Percentiles rank a stretch among this genome's conserved stretches.
These are phyloP conservation scores for Ornithoptera alexandrae DNA, from an alignment of 2,888 invertebrate genomes.

Conservation along the genomic window DNA sequence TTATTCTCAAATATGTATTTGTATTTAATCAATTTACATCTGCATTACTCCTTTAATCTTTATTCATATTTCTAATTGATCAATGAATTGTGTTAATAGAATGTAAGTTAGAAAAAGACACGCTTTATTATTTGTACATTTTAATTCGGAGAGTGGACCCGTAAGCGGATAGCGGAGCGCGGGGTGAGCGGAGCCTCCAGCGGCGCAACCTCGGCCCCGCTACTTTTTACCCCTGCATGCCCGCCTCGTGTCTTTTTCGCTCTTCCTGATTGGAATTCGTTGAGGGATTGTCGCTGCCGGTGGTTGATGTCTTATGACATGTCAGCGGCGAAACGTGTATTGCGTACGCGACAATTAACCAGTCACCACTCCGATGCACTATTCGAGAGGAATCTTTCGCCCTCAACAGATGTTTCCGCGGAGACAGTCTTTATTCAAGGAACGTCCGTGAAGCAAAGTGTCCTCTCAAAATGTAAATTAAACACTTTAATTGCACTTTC, in stretches of 20 bases:
- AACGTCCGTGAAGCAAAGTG: conserved; percentile 66
- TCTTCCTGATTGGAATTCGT: conserved; percentile 77
- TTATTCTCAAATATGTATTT: conserved; percentile 25
- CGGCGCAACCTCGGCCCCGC: conserved; percentile 61
- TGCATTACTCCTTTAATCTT: not conserved
- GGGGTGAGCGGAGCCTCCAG: conserved; percentile 57
- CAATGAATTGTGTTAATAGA: not conserved
- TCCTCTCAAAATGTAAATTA: conserved; percentile 57
- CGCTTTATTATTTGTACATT: conserved; percentile 41
- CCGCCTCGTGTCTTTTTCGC: conserved; percentile 79
- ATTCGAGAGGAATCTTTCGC: conserved; percentile 53
- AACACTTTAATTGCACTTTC: conserved; percentile 55
- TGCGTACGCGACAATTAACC: conserved; percentile 75
- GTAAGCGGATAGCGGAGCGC: conserved; percentile 38
- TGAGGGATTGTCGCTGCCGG: conserved; percentile 77
- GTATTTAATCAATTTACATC: conserved; percentile 11
- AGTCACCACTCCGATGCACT: conserved; percentile 58
- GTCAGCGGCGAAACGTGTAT: conserved; percentile 71
- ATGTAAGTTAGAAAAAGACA: not conserved
- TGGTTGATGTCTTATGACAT: conserved; percentile 79
- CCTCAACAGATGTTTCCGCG: conserved; percentile 51
- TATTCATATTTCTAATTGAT: not conserved
- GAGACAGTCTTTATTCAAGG: conserved; percentile 63
- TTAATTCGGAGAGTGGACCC: conserved; percentile 49
- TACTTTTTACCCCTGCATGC: conserved; percentile 72